Evolutionary conservation across 2,797 vertebrate genomes (phyloP), one percentile per base, ranked within the genome.

Genomic region (Hyperoplus lanceolatus): DNA sequence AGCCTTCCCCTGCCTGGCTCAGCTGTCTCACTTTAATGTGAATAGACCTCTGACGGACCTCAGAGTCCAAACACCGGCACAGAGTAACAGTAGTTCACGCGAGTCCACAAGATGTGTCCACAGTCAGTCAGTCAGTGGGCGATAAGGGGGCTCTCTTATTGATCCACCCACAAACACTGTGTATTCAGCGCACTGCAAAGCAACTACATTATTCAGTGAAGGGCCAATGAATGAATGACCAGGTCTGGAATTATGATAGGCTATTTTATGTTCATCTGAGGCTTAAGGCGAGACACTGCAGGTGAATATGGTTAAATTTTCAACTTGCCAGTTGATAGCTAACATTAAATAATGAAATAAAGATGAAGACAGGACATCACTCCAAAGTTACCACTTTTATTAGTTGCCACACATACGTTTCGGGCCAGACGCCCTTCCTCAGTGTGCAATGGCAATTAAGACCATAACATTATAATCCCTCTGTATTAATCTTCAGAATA

Each of bases 1-100:
- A 92, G 89, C 88, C 79, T 88, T 29, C 29, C 75, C 16, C 65
- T 43, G 49, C 63, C 73, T 4, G 9, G 45, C 57, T 70, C 49
- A 18, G 75, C 88, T 81, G 84, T 81, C 74, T 82, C 14, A 14
- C 73, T 89, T 76, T 70, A 81, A 87, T 84, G 72, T 62, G 68
- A 60, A 81, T 64, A 54, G 48, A 64, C 64, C 50, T 88, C 51
- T 55, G 77, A 84, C 41, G n/a, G 29, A 71, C 73, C 48, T 9
- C 29, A 29, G 65, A n/a, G 70, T 73, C 69, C 38, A 50, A 80
- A 73, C 62, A 62, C 43, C 75, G 48, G 49, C 55, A n/a, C 14
- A 53, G 61, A 63, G 46, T 13, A 4, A 67, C 59, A 12, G 21
- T 1, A 8, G 78, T 80, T 86, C 61, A 73, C 48, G 21, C 21